Evolutionary conservation across 2,888 invertebrate species (phyloP), one percentile per base, ranked within the genome.

Genomic region (Neoscelio sp.): DNA sequence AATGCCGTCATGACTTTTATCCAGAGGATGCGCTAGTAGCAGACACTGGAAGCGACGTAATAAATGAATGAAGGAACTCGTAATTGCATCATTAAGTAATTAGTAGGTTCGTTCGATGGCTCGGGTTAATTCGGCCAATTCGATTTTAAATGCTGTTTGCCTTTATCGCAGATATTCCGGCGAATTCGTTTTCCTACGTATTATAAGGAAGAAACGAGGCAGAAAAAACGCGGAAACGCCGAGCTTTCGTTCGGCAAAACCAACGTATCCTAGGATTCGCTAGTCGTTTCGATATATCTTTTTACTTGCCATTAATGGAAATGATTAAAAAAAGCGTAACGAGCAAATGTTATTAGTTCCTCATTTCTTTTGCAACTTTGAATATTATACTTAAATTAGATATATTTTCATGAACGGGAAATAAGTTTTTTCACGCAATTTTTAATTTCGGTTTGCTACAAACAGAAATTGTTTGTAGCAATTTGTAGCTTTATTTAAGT

Each of bases 81-180:
- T 84, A 86, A 86, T 85, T 86, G 83, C 84, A 77, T 86, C 85
- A 84, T 86, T 85, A 86, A 84, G 83, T 84, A 84, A 85, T 86
- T 86, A 86, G 84, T 82, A 81, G 82, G 82, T 83, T 82, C 81
- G 83, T 83, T 84, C 83, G 81, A 81, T 77, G 71, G 79, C 81
- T 79, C 75, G 80, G 83, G 81, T 84, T 84, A 84, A 85, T 85
- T 82, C 82, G 82, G 78, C 82, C 85, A 85, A 85, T 85, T 85
- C 83, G 83, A 83, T 85, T 85, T 83, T 84, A 84, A 85, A 84
- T 80, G 82, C 79, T 83, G 80, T 80, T 81, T 80, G 78, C 78
- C 78, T 81, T 80, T 78, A 73, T 73, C 75, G 68, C 71, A 28
- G 73, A 76, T 80, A 78, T 73, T 77, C 71, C 71, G 40, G 33